Percentiles rank a stretch among this genome's conserved stretches.
phyloP scores from a whole-genome alignment of 1,140 invertebrate species.

The Bombus difficillimus region DNA sequence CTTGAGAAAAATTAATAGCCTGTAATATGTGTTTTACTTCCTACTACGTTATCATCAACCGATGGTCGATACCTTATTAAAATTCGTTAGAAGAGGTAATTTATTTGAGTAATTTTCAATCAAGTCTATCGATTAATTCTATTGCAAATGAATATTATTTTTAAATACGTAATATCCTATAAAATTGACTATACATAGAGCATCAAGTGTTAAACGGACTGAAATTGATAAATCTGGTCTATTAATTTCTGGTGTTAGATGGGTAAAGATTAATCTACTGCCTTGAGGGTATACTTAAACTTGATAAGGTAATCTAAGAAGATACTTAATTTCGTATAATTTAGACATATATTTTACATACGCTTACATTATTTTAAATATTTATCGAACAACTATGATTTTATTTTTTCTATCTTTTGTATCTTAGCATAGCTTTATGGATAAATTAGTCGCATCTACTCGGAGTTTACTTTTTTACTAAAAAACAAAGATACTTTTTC shows the following conservation, averaged over 20 bases:
- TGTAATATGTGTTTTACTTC: background rate
- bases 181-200: background rate
- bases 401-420: background rate
- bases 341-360: background rate
- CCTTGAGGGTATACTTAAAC: background rate
- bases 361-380: background rate
- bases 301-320: background rate
- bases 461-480: rapidly evolving
- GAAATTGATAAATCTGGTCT: constrained; percentile 1
- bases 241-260: constrained; percentile 4
- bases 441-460: background rate
- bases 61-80: background rate
- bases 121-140: background rate
- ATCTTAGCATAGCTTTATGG: background rate
- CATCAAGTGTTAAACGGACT: background rate
- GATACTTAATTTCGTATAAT: background rate
- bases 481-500: no score
- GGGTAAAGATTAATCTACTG: background rate
- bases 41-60: background rate
- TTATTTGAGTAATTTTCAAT: background rate
- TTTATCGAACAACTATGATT: background rate
- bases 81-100: background rate
- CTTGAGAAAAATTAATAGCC: background rate
- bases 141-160: background rate
- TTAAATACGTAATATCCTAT: background rate